Evolutionary conservation across 2,797 vertebrate genomes (phyloP), one percentile per base, ranked within the genome.

Genomic region (Hypotaenidia philippensis): DNA sequence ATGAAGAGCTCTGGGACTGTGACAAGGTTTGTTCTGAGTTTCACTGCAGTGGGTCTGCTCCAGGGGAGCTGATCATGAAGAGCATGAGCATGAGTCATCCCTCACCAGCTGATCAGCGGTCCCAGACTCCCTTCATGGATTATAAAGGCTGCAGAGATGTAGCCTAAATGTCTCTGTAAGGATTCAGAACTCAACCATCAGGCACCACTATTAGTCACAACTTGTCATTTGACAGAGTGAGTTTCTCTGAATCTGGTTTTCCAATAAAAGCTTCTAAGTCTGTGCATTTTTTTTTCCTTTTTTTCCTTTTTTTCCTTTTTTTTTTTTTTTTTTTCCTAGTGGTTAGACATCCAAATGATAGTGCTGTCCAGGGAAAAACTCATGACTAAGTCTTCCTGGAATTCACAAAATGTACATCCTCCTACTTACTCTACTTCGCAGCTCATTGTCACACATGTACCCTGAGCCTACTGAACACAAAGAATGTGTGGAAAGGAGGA

Each of bases 221-320:
- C 44, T 68, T 86, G 69, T 65, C 52, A 59, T 75, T 71, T 92
- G n/a, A 83, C 29, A 76, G 41, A 14, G 22, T 41, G 25, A 31
- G 50, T 72, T 76, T 50, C 65, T 95, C 57, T 85, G 57, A 90
- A 77, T 88, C n/a, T 71, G n/a, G 66, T 80, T 93, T 93, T 90
- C 47, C 34, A 80, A 44, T 49, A 59, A 75, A 88, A 64, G 5
- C 41, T 68, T 89, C 78, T 78, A 68, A 82, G 79, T 93, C 32
- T 81, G 52, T 83, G 36, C 13, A 6, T 47, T 47, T 20, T 41
- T 41, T 41, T 41, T 41, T 17, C 14, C 16, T 6, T 19, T 47
- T 47, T 47, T 47, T 9, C 4, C 5, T 5, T 47, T 47, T 47
- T 44, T 44, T 44, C 20, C 20, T 44, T 22, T 45, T 45, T 21